A percentile compares a stretch with the other conserved stretches of the same genome.
These are phyloP conservation scores for Agrotis segetum DNA, from an alignment of 2,888 invertebrate genomes.

Conservation along the genomic window DNA sequence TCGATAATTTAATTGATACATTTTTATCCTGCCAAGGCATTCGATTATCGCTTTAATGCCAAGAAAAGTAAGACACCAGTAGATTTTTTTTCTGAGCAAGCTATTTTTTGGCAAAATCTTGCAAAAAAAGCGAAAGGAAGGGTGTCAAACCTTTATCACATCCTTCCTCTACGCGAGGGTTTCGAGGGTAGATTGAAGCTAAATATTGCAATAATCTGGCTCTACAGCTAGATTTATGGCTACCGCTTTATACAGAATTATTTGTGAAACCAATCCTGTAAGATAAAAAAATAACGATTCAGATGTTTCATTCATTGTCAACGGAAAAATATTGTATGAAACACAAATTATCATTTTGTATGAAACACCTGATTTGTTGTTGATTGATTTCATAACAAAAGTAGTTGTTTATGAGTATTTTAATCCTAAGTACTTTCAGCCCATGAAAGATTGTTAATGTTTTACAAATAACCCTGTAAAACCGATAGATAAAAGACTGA, in stretches of 20 bases:
- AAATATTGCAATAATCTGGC: constrained; percentile 53
- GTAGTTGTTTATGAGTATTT: no score
- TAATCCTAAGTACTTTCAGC: no score
- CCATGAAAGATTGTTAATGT: no score
- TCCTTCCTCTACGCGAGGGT: constrained; percentile 32
- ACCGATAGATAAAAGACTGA: no score
- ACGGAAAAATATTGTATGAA: no score
- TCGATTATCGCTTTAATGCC: constrained; percentile 9
- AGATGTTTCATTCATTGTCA: no score
- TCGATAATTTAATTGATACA: background rate
- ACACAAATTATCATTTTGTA: no score
- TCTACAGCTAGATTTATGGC: constrained; percentile 38
- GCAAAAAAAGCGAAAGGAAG: constrained; percentile 24
- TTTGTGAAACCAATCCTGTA: no score
- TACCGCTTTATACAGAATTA: constrained; percentile 11
- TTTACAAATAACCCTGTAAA: no score
- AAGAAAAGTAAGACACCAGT: constrained; percentile 8
- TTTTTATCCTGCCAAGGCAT: background rate
- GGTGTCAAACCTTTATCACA: constrained; percentile 61
- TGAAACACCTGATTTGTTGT: no score
- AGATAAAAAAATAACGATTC: no score
- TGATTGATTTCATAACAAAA: no score
- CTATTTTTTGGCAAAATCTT: constrained; percentile 34
- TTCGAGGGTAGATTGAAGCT: constrained; percentile 38
- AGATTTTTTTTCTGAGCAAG: constrained; percentile 10